phyloP scores from a whole-genome alignment of 2,888 invertebrate genomes.

The Drosophila kambysellisi region DNA sequence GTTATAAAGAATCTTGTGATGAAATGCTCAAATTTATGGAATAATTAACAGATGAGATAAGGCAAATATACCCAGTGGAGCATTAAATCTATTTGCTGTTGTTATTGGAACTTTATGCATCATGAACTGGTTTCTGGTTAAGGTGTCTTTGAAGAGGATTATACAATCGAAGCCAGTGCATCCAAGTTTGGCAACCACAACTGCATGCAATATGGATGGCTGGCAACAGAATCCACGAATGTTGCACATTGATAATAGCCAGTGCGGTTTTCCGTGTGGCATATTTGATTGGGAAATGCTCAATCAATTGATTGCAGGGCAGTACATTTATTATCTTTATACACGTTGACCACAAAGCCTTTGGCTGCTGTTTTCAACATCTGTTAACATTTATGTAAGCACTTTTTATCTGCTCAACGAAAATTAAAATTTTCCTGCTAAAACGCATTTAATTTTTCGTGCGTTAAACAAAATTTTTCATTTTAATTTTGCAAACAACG shows the following conservation, averaged over 20 bases:
- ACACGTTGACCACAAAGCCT: slow-evolving; percentile 7
- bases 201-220: slow-evolving; percentile 12
- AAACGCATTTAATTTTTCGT: neutral
- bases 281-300: slow-evolving; percentile 57
- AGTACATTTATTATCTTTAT: slow-evolving; percentile 18
- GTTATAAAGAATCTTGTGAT: neutral
- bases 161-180: slow-evolving; percentile 19
- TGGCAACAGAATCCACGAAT: neutral
- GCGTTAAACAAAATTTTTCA: neutral
- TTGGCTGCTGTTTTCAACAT: neutral
- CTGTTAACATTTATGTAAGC: neutral
- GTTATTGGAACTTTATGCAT: neutral
- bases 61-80: neutral
- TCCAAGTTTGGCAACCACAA: slow-evolving; percentile 22
- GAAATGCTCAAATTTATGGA: neutral
- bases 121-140: neutral
- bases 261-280: slow-evolving; percentile 21
- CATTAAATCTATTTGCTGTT: neutral
- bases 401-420: neutral
- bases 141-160: slow-evolving; percentile 6
- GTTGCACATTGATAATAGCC: slow-evolving; percentile 7
- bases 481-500: neutral
- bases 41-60: too few relatives aligned
- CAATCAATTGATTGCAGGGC: slow-evolving; percentile 36
- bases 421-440: neutral